Evolutionary conservation across 2,888 invertebrate genomes (phyloP).

Genomic region (Ophion obscuratus): DNA sequence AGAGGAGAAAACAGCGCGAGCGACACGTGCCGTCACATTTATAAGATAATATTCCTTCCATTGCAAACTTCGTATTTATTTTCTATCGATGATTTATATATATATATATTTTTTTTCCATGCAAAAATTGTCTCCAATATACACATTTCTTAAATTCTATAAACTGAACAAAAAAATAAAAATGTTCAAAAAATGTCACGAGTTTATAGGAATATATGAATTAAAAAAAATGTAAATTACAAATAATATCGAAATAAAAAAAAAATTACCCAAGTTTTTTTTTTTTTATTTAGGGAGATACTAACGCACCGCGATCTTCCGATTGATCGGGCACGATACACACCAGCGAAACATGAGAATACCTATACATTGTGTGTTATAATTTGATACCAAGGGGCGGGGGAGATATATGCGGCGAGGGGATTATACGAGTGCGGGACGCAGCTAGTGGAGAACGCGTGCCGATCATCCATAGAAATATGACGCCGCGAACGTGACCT

Average conservation of each 20-base stretch:
- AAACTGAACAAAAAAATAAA: too few species aligned
- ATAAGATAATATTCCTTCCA: too few species aligned
- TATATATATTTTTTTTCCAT: too few species aligned
- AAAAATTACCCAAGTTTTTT: not conserved
- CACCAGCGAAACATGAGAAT: constrained; percentile 5
- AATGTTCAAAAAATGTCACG: too few species aligned
- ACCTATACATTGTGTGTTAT: constrained; percentile 29
- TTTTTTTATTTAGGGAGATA: not conserved
- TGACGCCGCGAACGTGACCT: constrained; percentile 56
- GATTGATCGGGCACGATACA: constrained; percentile 35
- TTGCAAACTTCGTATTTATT: too few species aligned
- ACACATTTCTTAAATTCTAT: too few species aligned
- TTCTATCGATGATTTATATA: too few species aligned
- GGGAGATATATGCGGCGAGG: not conserved
- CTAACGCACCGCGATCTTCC: constrained; percentile 1
- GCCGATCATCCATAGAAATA: constrained; percentile 59
- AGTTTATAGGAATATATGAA: too few species aligned
- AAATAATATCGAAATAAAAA: not conserved
- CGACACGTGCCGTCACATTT: constrained; percentile 12
- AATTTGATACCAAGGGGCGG: constrained; percentile 34
- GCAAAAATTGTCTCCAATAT: too few species aligned
- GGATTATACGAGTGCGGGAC: constrained; percentile 19
- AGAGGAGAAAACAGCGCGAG: not conserved
- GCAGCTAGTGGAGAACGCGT: constrained; percentile 43
- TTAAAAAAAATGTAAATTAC: too few species aligned